Base-by-base conservation (phyloP, 2,797 vertebrate species). In the Chanos chanos region DNA sequence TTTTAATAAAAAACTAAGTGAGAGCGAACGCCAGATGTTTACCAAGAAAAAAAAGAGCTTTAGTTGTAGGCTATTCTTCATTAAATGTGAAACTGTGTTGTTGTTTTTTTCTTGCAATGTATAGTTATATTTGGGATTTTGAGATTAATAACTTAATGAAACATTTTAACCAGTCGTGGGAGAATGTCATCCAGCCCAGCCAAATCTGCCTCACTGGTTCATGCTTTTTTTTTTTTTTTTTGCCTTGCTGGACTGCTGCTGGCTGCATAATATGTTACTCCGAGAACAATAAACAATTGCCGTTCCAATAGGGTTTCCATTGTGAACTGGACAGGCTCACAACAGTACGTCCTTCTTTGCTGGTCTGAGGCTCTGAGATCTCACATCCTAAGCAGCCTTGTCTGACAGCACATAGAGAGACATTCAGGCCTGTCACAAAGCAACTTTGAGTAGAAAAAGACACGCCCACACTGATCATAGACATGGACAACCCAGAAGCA, bases 221-320 rank as follows among this genome's bases (percentile, higher is more conserved):
- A n/a, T 74, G 75, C 71, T 71, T 47, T 4, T 56, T 19, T 74
- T 44, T 51, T 69, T 63, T 69, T 70, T 61, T 79, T 77, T 77
- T 74, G 74, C 79, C 78, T 77, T 73, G 74, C 76, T 67, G 72
- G 73, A 68, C 78, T 60, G n/a, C n/a, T n/a, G n/a, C n/a, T n/a
- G n/a, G n/a, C n/a, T n/a, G 80, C 82, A 82, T 81, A 81, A 82
- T 85, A 83, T 87, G 87, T 78, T 70, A 77, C 70, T 3, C 43
- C 44, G 57, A 34, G 69, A 78, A 89, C 86, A 89, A 89, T 84
- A 87, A 77, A 87, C 86, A 87, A 88, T 88, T 68, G 43, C 70
- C 72, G 48, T 76, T 72, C 47, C 76, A 70, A 87, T 79, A 87
- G 78, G 73, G 80, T 59, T 72, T 71, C 81, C 77, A 85, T 89